Evolutionary conservation across 1,140 invertebrate species (phyloP).

Genomic region (Drosophila parvula): DNA sequence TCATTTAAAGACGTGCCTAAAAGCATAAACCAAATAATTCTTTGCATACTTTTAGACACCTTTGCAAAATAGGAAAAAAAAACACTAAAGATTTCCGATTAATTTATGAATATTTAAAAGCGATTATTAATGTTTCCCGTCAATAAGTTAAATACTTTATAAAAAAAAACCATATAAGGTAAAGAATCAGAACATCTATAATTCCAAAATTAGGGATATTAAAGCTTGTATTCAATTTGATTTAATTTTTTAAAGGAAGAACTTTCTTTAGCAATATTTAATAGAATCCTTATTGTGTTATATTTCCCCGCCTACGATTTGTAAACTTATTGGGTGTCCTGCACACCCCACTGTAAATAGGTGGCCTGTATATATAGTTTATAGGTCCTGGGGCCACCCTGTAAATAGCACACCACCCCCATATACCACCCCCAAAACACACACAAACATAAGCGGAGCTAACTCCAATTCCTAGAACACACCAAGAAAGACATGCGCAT

Average conservation of each 20-base stretch:
- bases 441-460: constrained; percentile 21
- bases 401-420: constrained; percentile 35
- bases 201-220: neutral
- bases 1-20: too few relatives aligned
- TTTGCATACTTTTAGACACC: neutral
- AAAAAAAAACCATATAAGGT: too few relatives aligned
- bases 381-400: constrained; percentile 30
- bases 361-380: constrained; percentile 67
- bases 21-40: neutral
- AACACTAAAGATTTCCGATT: neutral
- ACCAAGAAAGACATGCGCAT: constrained; percentile 71
- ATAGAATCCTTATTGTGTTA: neutral
- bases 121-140: too few relatives aligned
- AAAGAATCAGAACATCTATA: neutral
- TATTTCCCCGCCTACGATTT: neutral
- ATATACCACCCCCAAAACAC: constrained; percentile 13
- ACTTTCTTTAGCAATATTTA: neutral
- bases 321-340: constrained; percentile 10
- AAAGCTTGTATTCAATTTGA: neutral
- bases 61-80: neutral
- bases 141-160: too few relatives aligned
- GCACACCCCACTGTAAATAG: constrained; percentile 60
- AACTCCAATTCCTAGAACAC: constrained; percentile 61
- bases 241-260: neutral
- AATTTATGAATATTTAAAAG: neutral